These are phyloP conservation scores for Netta rufina DNA, from an alignment of 2,797 vertebrate genomes.

Conservation along the genomic window DNA sequence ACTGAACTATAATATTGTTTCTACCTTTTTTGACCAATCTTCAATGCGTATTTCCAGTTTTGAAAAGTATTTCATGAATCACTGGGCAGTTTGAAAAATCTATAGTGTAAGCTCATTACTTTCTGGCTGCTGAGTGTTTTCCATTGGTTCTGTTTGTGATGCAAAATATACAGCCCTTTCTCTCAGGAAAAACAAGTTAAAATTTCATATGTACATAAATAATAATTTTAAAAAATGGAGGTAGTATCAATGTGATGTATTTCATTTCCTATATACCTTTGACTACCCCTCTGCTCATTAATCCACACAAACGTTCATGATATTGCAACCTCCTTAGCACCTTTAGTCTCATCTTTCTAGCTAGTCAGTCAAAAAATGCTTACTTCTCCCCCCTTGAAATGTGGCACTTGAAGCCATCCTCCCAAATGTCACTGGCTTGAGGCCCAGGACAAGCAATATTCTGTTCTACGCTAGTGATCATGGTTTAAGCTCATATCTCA, in stretches of 20 bases:
- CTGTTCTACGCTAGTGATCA: background rate
- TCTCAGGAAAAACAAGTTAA: conserved; percentile 35
- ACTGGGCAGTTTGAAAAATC: conserved; percentile 71
- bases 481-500: conserved; percentile 29
- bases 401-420: background rate
- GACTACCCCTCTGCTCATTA: background rate
- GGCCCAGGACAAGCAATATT: conserved; percentile 43
- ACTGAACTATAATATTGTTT: conserved; percentile 66
- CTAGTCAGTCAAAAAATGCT: background rate
- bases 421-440: conserved; percentile 52
- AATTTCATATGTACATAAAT: conserved; percentile 57
- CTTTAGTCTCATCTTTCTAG: conserved; percentile 11
- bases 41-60: conserved; percentile 60
- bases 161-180: conserved; percentile 34
- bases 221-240: conserved; percentile 11
- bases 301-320: background rate
- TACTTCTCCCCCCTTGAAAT: background rate
- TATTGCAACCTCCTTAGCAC: background rate
- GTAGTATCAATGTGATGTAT: conserved; percentile 7
- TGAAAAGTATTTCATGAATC: conserved; percentile 70
- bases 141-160: conserved; percentile 24
- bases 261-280: conserved; percentile 14
- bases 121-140: conserved; percentile 49
- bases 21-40: conserved; percentile 60
- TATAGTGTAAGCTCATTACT: conserved; percentile 62